Base-by-base conservation (phyloP, 2,797 vertebrate species). In the Lagorchestes hirsutus region DNA sequence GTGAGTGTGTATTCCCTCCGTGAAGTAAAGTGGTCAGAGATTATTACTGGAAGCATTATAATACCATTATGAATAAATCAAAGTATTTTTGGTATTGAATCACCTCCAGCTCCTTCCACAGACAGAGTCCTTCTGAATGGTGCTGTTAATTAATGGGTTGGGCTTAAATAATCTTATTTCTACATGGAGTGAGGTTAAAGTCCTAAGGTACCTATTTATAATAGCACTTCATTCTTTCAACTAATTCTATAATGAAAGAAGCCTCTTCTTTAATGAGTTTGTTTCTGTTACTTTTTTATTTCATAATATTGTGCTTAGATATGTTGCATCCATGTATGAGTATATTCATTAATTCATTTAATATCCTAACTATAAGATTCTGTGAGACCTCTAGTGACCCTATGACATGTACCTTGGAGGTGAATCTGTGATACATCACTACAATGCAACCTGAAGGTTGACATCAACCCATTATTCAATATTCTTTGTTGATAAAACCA, bases 61-160 rank as follows among this genome's bases (percentile, higher is more conserved):
- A 87, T 87, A 87, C 50, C 74, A 50, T 87, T 50, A 87, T 87
- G 24, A 87, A 87, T 50, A 87, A 87, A 87, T 87, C 74, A 87
- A 40, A 46, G 40, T 28, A 50, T 27, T 46, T 87, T 87, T 87
- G 40, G 62, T 46, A 87, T 87, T 87, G 74, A 87, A 40, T 87
- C 40, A 87, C 40, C 22, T 87, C 74, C 24, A 11, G 3, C 3
- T 87, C 74, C 74, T 24, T 87, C 10, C 40, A 50, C 9, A 87
- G 74, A 87, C 9, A 46, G 40, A 87, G 31, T 27, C 74, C 24
- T 46, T 87, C 74, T 50, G 40, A 87, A 50, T 46, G 74, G 40
- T 50, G 22, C 74, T 10, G 12, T 46, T 9, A 87, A 87, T 87
- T 87, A 87, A 87, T 46, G 74, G 2, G 22, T 24, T 82, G 67